These are phyloP conservation scores for Jordanella pulchra DNA, from an alignment of 2,797 vertebrate species.

Conservation along the genomic window DNA sequence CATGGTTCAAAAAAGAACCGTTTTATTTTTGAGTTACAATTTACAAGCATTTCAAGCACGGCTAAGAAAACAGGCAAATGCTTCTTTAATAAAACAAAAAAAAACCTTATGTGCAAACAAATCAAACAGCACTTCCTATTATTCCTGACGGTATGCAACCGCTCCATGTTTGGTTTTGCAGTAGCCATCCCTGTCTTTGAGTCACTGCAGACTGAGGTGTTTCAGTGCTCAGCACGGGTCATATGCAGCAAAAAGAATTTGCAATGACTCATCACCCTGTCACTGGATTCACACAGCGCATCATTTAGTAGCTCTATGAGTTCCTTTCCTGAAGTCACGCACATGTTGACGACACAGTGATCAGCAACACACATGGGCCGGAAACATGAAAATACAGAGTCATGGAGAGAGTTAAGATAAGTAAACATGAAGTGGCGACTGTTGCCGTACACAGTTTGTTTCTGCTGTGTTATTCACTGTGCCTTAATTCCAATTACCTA, in stretches of 20 bases:
- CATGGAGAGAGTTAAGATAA: conserved; percentile 1
- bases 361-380: conserved; percentile 19
- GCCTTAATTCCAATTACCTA: too few species aligned
- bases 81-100: conserved; percentile 15
- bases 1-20: conserved; percentile 8
- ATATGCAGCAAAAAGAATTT: conserved; percentile 58
- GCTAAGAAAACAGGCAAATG: neutral
- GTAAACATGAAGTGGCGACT: neutral
- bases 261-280: conserved; percentile 61
- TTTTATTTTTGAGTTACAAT: conserved; percentile 5
- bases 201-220: conserved; percentile 62
- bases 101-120: conserved; percentile 8
- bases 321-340: conserved; percentile 30
- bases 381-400: conserved; percentile 18
- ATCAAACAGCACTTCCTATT: conserved; percentile 35
- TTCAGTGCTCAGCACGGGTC: conserved; percentile 67
- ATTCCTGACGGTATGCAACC: conserved; percentile 41
- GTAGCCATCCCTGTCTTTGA: conserved; percentile 52
- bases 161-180: conserved; percentile 70
- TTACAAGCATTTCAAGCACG: neutral
- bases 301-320: conserved; percentile 43
- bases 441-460: too few species aligned
- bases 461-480: too few species aligned
- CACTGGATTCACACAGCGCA: conserved; percentile 46
- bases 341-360: conserved; percentile 25